Conservation (phyloP, 1,140 invertebrate species). For the Atta cephalotes region DNA sequence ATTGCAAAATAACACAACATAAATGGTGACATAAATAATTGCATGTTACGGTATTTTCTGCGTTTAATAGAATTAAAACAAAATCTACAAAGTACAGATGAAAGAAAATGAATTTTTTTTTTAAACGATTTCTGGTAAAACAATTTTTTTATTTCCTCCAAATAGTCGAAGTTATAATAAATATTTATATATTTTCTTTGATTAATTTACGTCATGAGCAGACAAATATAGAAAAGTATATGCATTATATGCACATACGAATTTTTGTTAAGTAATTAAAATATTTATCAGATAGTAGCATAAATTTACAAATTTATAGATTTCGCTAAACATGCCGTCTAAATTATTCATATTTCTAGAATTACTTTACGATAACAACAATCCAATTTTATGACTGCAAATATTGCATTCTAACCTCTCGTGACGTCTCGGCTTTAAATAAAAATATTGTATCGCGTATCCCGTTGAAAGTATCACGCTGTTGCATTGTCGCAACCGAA, state of each 20-base stretch:
- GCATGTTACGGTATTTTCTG: not conserved
- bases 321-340: not conserved
- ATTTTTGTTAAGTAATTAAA: constrained; percentile 18
- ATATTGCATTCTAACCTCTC: not conserved
- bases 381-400: not conserved
- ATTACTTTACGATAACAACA: constrained; percentile 6
- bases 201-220: not conserved
- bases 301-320: constrained; percentile 21
- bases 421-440: constrained; percentile 15
- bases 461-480: constrained; percentile 16
- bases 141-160: not conserved
- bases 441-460: constrained; percentile 42
- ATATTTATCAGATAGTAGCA: not conserved
- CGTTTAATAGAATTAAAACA: not conserved
- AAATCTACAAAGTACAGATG: not conserved
- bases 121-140: not conserved
- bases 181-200: not conserved
- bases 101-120: not conserved
- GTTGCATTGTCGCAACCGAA: constrained; percentile 27
- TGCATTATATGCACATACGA: not conserved
- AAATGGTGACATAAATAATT: not conserved
- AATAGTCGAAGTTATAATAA: not conserved
- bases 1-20: not conserved
- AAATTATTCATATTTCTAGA: constrained; percentile 34
- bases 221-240: not conserved